Base-by-base conservation (phyloP, 53 echinoderm and acorn worm genomes). In the Crossaster papposus region DNA sequence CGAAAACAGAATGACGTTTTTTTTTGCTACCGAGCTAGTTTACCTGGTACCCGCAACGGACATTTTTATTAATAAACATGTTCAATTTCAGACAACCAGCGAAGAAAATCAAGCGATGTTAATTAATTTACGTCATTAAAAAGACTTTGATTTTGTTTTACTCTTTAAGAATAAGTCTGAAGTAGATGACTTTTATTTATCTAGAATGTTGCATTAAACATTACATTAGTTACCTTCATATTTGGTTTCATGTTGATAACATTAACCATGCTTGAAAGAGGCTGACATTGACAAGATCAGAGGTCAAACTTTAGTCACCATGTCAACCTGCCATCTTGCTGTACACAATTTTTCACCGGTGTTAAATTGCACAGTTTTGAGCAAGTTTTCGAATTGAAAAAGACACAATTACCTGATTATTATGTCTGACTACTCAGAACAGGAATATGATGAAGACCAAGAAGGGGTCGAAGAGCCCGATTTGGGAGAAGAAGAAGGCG, bases 361-460 rank as follows among this genome's bases (percentile, higher is more conserved):
- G 36, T 18, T 17, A 55, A 68, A 14, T 12, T 30, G 33, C 79
- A 44, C 44, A 28, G 71, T 51, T 82, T 35, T 83, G 70, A 20
- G 18, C 58, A 64, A 63, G 33, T 33, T 14, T 52, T 18, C 34
- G 18, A 28, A 15, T 26, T 32, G 30, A 64, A 50, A 77, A 85
- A 44, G 10, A 15, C 64, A 20, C 14, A 5, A 35, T 63, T 72
- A 6, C 29, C n/a, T 55, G 81, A 32, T 79, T 58, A 71, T 82
- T 80, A 96, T 95, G 97, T 97, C 95, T 65, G 97, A 97, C 82
- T 94, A 91, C 76, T 96, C 96, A 71, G 97, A 97, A 26, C 95
- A 95, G 81, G 97, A 97, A 78, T 97, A 97, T 77, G 97, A 97
- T 58, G 97, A 97, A 54, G 97, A 97, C 78, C 97, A 97, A 90